These are phyloP conservation scores for Stratiomys singularior DNA, from an alignment of 2,888 invertebrate species.

Conservation along the genomic window DNA sequence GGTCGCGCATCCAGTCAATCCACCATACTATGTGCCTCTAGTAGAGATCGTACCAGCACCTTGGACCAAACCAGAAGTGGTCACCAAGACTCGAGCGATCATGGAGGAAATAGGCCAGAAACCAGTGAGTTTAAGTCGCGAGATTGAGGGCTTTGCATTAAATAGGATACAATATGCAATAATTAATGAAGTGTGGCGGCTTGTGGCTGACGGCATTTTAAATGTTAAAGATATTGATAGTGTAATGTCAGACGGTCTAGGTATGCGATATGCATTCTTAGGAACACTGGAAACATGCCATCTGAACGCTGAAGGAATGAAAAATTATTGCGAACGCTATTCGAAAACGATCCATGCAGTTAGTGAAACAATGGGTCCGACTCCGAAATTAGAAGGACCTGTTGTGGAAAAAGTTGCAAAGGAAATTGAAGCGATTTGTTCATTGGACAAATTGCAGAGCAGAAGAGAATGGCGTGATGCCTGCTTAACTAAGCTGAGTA, in stretches of 20 bases:
- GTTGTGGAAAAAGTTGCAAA: conserved; percentile 74
- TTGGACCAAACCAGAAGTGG: conserved; percentile 86
- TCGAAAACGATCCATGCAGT: conserved; percentile 71
- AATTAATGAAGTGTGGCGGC: conserved; percentile 89
- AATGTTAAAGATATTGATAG: conserved; percentile 89
- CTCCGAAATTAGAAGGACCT: conserved; percentile 78
- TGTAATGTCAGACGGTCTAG: conserved; percentile 94
- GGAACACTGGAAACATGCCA: conserved; percentile 95
- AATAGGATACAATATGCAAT: conserved; percentile 96
- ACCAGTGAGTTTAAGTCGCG: conserved; percentile 85
- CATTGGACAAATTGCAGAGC: conserved; percentile 77
- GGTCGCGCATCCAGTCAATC: conserved; percentile 95
- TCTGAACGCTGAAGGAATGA: conserved; percentile 90
- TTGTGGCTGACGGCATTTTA: conserved; percentile 86
- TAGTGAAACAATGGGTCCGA: conserved; percentile 79
- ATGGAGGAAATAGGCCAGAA: conserved; percentile 92
- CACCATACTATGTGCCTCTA: conserved; percentile 94
- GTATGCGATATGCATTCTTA: conserved; percentile 94
- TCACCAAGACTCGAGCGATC: conserved; percentile 75
- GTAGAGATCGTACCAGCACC: conserved; percentile 95
- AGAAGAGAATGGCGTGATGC: conserved; percentile 85
- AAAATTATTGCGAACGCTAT: conserved; percentile 72
- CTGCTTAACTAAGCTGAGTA: conserved; percentile 81
- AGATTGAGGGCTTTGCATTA: conserved; percentile 92
- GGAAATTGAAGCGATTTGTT: conserved; percentile 78